Evolutionary conservation across 2,113 vertebrate genomes (phyloP).

Genomic region (Lepidothrix coronata): DNA sequence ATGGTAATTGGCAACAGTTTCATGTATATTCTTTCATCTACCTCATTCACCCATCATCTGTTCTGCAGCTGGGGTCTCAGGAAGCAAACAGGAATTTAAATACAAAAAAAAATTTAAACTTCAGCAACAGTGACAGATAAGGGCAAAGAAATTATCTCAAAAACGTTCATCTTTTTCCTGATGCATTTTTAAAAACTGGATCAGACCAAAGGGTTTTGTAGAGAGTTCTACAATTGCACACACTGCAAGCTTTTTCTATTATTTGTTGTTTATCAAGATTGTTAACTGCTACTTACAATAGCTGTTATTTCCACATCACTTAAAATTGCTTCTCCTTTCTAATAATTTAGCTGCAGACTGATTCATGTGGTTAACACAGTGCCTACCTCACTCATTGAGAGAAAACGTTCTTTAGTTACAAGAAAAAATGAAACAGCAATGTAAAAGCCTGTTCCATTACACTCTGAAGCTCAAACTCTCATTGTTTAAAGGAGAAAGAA

Average conservation of each 20-base stretch:
- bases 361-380: background rate
- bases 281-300: background rate
- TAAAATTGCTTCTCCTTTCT: background rate
- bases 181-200: background rate
- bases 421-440: background rate
- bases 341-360: background rate
- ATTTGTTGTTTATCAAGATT: background rate
- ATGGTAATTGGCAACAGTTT: background rate
- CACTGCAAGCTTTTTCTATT: background rate
- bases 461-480: background rate
- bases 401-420: background rate
- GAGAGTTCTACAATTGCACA: background rate
- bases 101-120: background rate
- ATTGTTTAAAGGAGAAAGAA: background rate
- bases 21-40: background rate
- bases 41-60: background rate
- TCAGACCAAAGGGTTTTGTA: background rate
- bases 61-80: background rate
- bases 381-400: background rate
- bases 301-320: background rate
- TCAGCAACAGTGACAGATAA: background rate
- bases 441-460: background rate
- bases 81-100: background rate
- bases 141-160: background rate
- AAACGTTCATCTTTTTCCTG: background rate